Conservation (phyloP, 2,113 vertebrate species). For the Galbula dea region DNA sequence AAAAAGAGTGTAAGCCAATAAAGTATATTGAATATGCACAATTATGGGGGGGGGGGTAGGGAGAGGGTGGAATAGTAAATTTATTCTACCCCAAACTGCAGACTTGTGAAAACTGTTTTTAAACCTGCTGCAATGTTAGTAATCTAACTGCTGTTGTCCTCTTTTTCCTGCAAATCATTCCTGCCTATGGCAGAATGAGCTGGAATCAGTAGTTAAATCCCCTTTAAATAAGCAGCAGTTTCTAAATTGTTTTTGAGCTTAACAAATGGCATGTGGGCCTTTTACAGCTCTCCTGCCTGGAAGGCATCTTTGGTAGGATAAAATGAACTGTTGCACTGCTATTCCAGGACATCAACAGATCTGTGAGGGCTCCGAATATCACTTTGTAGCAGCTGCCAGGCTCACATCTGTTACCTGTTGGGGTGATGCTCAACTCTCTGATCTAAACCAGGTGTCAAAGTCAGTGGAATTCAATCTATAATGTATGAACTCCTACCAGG, state of each 20-base stretch:
- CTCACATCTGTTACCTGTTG: constrained; percentile 23
- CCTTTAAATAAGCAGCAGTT: constrained; percentile 37
- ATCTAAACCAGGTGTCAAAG: neutral
- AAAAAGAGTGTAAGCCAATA: neutral
- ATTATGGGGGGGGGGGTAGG: fast-evolving
- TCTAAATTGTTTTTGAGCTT: constrained; percentile 40
- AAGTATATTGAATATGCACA: neutral
- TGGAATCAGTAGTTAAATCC: constrained; percentile 44
- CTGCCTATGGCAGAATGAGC: neutral
- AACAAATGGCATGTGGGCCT: neutral
- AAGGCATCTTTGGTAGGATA: neutral
- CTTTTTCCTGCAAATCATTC: neutral
- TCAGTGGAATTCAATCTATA: neutral
- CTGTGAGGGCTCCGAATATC: neutral
- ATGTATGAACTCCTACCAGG: neutral
- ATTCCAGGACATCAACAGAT: neutral
- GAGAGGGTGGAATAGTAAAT: neutral
- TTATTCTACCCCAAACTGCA: neutral
- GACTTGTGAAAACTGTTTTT: neutral
- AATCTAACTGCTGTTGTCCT: neutral
- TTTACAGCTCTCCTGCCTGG: neutral
- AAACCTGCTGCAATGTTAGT: neutral
- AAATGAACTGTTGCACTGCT: neutral
- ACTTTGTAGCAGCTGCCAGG: neutral
- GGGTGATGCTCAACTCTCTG: neutral